These are phyloP conservation scores for Blastobasis adustella DNA, from an alignment of 2,888 invertebrate species.

Conservation along the genomic window DNA sequence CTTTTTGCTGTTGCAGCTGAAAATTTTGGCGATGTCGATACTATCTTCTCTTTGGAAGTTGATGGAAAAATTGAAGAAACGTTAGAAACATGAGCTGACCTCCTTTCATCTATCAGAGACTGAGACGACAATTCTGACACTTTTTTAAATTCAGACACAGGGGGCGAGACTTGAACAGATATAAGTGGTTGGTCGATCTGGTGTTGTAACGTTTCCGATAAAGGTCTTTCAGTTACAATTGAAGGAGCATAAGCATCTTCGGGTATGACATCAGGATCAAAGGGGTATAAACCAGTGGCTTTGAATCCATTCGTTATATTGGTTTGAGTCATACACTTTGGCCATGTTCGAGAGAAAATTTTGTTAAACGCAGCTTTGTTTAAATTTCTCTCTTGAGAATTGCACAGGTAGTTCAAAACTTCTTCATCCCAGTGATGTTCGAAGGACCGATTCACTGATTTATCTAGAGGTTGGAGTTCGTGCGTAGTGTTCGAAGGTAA, in stretches of 20 bases:
- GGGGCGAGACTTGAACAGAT: conserved; percentile 14
- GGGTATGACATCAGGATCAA: conserved; percentile 10
- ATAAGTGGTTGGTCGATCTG: conserved; percentile 13
- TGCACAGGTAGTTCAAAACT: conserved; percentile 5
- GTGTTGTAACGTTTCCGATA: conserved; percentile 13
- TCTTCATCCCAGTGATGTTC: conserved; percentile 12
- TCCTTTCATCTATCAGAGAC: conserved; percentile 11
- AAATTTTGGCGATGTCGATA: conserved; percentile 15
- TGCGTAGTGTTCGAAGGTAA: conserved; percentile 11
- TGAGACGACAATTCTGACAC: conserved; percentile 13
- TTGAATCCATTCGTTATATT: conserved; percentile 10
- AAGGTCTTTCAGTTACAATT: conserved; percentile 13
- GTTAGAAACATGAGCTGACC: conserved; percentile 11
- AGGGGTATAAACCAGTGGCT: conserved; percentile 6
- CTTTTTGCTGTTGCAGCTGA: conserved; percentile 16
- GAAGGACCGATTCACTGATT: conserved; percentile 10
- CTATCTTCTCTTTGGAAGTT: conserved; percentile 12
- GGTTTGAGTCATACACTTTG: conserved; percentile 13
- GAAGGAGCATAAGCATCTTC: conserved; percentile 14
- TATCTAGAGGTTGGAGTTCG: conserved; percentile 11
- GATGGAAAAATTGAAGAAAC: conserved; percentile 12
- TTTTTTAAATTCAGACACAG: conserved; percentile 11
- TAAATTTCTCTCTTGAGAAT: conserved; percentile 6
- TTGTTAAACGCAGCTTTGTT: conserved; percentile 13
- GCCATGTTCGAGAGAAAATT: conserved; percentile 12